Conservation (phyloP, 2,888 invertebrate species). For the Theristus sp. region DNA sequence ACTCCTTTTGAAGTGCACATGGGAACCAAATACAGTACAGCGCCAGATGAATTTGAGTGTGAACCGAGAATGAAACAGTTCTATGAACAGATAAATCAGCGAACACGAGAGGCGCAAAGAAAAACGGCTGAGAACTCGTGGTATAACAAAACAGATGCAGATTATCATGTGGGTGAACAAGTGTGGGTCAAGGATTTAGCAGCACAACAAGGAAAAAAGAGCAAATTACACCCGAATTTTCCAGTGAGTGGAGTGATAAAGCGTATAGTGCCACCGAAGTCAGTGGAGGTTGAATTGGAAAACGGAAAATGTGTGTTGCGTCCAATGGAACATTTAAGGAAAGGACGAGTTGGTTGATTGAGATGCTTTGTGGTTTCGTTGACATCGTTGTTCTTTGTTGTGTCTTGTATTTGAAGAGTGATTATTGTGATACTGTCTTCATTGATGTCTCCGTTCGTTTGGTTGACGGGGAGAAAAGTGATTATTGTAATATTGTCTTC, state of each 20-base stretch:
- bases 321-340: background rate
- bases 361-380: background rate
- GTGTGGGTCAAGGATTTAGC: background rate
- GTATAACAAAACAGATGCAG: background rate
- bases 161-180: background rate
- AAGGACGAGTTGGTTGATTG: background rate
- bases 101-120: background rate
- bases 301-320: background rate
- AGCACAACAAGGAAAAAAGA: background rate
- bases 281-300: background rate
- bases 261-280: background rate
- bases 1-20: background rate
- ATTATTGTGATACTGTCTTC: no score
- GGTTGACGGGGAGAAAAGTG: no score
- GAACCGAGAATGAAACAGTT: background rate
- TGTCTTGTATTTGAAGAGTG: no score
- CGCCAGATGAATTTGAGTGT: background rate
- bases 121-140: background rate
- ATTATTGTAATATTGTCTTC: no score
- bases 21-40: background rate
- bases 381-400: no score
- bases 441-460: no score
- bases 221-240: background rate
- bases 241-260: background rate
- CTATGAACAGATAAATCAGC: background rate